Conservation (phyloP, 2,113 vertebrate species). For the Cryptotis parvus region DNA sequence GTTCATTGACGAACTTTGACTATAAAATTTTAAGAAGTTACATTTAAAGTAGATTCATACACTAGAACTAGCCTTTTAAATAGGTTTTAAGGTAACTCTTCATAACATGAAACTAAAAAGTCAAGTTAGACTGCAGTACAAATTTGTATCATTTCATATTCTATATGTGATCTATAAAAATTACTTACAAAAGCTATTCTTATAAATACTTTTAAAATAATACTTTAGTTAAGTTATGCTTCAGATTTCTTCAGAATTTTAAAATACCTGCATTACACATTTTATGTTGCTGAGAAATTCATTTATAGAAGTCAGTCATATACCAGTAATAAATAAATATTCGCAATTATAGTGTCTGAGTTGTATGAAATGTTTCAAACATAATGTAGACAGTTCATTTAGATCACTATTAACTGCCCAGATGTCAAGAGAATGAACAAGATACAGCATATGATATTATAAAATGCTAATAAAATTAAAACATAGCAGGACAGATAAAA, state of each 20-base stretch:
- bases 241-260: constrained; percentile 1
- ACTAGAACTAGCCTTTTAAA: constrained; percentile 66
- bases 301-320: neutral
- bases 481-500: neutral
- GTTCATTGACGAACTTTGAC: constrained; percentile 63
- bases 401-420: neutral
- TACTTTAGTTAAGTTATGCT: neutral
- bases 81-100: constrained; percentile 62
- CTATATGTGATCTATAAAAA: constrained; percentile 57
- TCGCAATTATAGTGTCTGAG: neutral
- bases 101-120: constrained; percentile 64
- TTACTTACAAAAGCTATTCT: neutral
- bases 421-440: neutral
- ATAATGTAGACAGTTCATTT: neutral
- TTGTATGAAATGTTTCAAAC: neutral
- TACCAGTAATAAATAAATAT: neutral
- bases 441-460: neutral
- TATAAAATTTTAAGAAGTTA: constrained; percentile 70
- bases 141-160: constrained; percentile 61
- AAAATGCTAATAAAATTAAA: constrained; percentile 10
- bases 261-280: neutral
- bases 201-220: constrained; percentile 31
- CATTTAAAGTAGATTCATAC: constrained; percentile 62
- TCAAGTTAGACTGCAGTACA: neutral
- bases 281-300: neutral